These are phyloP conservation scores for Lasiurus borealis DNA, from an alignment of 2,113 vertebrate species.

Conservation along the genomic window DNA sequence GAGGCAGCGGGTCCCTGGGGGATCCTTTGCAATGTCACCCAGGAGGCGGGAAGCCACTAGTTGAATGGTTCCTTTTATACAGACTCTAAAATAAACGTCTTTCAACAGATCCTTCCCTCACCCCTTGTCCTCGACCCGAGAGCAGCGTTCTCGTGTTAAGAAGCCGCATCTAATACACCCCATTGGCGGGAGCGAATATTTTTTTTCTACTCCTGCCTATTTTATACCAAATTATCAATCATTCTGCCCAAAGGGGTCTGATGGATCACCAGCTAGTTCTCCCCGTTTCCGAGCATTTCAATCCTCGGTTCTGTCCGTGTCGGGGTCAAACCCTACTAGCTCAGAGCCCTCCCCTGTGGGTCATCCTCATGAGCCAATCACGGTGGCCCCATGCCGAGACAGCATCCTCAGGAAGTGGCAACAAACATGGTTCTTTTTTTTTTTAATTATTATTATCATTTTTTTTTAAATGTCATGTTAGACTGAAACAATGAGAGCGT, in stretches of 20 bases:
- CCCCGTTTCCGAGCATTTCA: constrained; percentile 69
- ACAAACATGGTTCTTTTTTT: constrained; percentile 79
- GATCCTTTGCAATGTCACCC: constrained; percentile 54
- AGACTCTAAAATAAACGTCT: constrained; percentile 69
- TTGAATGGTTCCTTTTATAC: constrained; percentile 69
- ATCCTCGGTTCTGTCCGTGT: constrained; percentile 83
- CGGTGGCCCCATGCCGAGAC: constrained; percentile 89
- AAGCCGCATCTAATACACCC: constrained; percentile 18
- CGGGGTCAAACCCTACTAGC: constrained; percentile 80
- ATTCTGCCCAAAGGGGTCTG: constrained; percentile 71
- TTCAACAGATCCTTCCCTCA: constrained; percentile 66
- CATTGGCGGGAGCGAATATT: constrained; percentile 1
- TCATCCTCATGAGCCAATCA: constrained; percentile 87
- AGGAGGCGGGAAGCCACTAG: constrained; percentile 77
- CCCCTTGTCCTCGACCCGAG: constrained; percentile 53
- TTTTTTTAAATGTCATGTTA: constrained; percentile 88
- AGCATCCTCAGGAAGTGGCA: constrained; percentile 85
- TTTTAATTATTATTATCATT: constrained; percentile 9
- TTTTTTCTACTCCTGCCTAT: constrained; percentile 19
- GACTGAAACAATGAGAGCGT: constrained; percentile 89
- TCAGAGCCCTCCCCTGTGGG: constrained; percentile 76
- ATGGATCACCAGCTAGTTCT: constrained; percentile 69
- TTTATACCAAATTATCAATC: constrained; percentile 63
- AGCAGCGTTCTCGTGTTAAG: constrained; percentile 44
- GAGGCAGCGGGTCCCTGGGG: constrained; percentile 72